phyloP scores from a whole-genome alignment of 1,140 invertebrate genomes.

The Rhynchophorus ferrugineus region DNA sequence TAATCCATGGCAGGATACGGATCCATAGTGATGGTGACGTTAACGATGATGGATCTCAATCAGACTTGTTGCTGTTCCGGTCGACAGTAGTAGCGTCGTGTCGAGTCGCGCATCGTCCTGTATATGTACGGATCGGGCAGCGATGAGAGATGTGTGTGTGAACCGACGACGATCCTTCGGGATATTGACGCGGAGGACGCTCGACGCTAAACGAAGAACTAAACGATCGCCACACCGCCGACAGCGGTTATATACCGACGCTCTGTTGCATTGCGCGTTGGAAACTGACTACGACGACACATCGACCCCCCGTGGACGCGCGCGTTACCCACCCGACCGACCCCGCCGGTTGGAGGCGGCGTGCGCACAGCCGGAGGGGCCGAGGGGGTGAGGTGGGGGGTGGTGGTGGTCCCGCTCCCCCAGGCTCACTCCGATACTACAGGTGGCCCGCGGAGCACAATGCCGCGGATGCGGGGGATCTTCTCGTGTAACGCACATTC shows the following conservation, averaged over 20 bases:
- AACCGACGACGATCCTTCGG: too few species aligned
- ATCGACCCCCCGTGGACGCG: slow-evolving; percentile 31
- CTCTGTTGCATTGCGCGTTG: slow-evolving; percentile 34
- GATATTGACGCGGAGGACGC: not conserved
- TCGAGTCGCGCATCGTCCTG: not conserved
- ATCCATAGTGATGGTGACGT: too few species aligned
- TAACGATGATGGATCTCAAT: too few species aligned
- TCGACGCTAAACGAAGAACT: slow-evolving; percentile 28
- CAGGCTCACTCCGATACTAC: slow-evolving; percentile 23
- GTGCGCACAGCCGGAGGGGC: slow-evolving; percentile 22
- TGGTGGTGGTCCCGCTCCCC: too few species aligned
- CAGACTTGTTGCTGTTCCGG: not conserved
- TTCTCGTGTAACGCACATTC: not conserved
- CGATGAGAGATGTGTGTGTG: too few species aligned
- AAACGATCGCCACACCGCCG: slow-evolving; percentile 27
- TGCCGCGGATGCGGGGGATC: too few species aligned
- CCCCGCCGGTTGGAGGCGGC: slow-evolving; percentile 28
- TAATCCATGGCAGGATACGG: slow-evolving; percentile 56
- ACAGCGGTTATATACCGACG: slow-evolving; percentile 35
- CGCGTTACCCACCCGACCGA: slow-evolving; percentile 14
- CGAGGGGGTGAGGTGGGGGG: not conserved
- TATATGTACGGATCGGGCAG: too few species aligned
- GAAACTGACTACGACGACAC: slow-evolving; percentile 26
- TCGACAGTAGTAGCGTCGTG: slow-evolving; percentile 12
- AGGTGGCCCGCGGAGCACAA: too few species aligned